Conservation (phyloP, 2,888 invertebrate species). For the Ophioninae sp. region DNA sequence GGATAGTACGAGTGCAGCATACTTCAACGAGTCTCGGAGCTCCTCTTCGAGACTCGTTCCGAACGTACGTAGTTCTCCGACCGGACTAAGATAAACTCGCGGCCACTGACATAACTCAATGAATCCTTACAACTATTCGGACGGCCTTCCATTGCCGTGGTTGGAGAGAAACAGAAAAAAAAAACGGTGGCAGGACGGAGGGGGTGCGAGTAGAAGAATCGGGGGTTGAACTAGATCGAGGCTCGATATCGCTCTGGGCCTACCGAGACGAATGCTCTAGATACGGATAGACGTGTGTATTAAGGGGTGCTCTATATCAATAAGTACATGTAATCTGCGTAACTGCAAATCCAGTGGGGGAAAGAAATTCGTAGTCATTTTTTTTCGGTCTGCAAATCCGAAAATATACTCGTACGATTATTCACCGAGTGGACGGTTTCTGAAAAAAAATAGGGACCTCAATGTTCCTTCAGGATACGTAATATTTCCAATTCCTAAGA, state of each 20-base stretch:
- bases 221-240: constrained; percentile 75
- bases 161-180: background rate
- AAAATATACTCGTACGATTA: background rate
- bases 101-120: constrained; percentile 65
- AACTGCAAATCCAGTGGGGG: background rate
- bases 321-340: background rate
- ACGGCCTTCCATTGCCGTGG: constrained; percentile 42
- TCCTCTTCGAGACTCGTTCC: constrained; percentile 39
- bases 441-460: background rate
- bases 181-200: background rate
- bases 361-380: background rate
- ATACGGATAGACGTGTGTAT: constrained; percentile 35
- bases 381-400: background rate
- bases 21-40: constrained; percentile 57
- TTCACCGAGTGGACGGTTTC: too few species aligned
- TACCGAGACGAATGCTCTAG: constrained; percentile 65
- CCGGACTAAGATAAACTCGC: constrained; percentile 65
- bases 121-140: constrained; percentile 73
- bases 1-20: constrained; percentile 61
- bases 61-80: constrained; percentile 55
- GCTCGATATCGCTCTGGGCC: constrained; percentile 64
- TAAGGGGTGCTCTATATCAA: background rate
- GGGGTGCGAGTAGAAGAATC: constrained; percentile 64
- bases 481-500: background rate
- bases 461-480: background rate